Conservation (phyloP, 2,888 invertebrate species). For the Tetheella fluctuosa region DNA sequence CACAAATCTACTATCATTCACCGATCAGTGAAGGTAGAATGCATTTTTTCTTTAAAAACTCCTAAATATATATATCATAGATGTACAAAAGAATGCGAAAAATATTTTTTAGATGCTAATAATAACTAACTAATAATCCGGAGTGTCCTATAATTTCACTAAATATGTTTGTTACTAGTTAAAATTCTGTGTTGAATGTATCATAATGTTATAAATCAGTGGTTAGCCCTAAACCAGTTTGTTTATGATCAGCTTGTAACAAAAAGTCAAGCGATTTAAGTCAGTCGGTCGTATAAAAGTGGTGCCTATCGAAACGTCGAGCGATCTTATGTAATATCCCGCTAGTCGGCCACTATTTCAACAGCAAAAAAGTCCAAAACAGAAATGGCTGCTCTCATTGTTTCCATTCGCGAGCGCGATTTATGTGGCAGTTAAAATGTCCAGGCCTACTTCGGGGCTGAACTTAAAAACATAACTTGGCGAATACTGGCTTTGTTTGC, state of each 20-base stretch:
- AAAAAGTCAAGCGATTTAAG: conserved; percentile 41
- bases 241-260: conserved; percentile 36
- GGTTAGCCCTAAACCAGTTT: conserved; percentile 26
- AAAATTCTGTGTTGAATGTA: too few species aligned
- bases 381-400: conserved; percentile 68
- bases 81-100: too few species aligned
- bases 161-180: too few species aligned
- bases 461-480: conserved; percentile 67
- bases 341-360: conserved; percentile 56
- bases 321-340: conserved; percentile 60
- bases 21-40: too few species aligned
- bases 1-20: too few species aligned
- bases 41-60: too few species aligned
- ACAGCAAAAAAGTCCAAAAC: conserved; percentile 51
- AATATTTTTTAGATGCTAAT: too few species aligned
- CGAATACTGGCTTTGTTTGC: conserved; percentile 70
- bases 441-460: conserved; percentile 60
- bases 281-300: conserved; percentile 39
- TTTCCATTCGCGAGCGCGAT: conserved; percentile 72
- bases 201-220: background rate
- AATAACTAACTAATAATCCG: too few species aligned
- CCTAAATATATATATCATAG: too few species aligned
- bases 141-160: too few species aligned
- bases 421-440: conserved; percentile 77
- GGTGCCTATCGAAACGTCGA: conserved; percentile 48